These are phyloP conservation scores for Parotia lawesii DNA, from an alignment of 2,113 vertebrate genomes.

Conservation along the genomic window DNA sequence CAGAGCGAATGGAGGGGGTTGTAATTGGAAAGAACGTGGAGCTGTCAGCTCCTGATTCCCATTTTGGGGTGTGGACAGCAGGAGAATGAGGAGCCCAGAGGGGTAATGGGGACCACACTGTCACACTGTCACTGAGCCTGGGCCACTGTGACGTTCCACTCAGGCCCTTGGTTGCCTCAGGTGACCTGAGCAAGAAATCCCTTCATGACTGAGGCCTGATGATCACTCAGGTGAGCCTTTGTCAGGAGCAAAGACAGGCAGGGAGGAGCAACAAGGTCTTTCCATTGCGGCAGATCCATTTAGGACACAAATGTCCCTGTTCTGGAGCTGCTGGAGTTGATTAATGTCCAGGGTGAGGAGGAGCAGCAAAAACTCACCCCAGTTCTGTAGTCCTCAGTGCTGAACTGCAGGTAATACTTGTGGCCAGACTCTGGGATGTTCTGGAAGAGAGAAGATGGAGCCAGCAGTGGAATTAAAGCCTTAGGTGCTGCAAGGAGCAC, in stretches of 20 bases:
- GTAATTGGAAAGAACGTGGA: not conserved
- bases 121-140: too few relatives aligned
- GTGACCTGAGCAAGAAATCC: not conserved
- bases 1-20: not conserved
- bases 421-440: constrained; percentile 22
- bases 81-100: not conserved
- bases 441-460: constrained; percentile 56
- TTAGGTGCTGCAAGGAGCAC: fast-evolving
- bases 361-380: constrained; percentile 58
- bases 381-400: constrained; percentile 21
- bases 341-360: fast-evolving
- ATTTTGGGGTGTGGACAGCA: not conserved
- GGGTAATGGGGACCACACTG: not conserved
- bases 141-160: not conserved
- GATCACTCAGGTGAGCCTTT: fast-evolving
- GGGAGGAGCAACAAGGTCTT: not conserved
- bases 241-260: not conserved
- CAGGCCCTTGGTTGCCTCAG: not conserved
- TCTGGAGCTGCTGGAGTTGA: not conserved
- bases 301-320: not conserved
- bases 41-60: not conserved
- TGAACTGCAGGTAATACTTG: constrained; percentile 70
- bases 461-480: not conserved
- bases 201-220: fast-evolving
- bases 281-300: fast-evolving